Conservation (phyloP, 2,113 vertebrate genomes). For the Nicator chloris region DNA sequence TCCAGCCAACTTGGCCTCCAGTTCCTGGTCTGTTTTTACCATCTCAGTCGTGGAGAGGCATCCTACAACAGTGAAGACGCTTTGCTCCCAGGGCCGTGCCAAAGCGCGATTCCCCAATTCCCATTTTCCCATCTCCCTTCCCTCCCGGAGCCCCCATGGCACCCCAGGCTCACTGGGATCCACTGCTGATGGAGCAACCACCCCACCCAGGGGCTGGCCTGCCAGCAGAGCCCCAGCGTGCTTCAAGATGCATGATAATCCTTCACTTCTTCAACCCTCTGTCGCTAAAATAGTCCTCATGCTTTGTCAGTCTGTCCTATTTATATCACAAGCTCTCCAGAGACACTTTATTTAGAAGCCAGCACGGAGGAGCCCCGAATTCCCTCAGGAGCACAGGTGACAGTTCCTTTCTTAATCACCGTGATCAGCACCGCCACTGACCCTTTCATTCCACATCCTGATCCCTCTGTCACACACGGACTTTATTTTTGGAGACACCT, state of each 20-base stretch:
- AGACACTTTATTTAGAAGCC: background rate
- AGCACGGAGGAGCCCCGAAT: background rate
- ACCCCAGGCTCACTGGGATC: rapidly evolving
- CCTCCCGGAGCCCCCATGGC: too few species aligned
- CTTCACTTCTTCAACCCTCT: background rate
- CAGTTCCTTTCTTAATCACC: background rate
- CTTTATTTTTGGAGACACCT: background rate
- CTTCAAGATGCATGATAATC: background rate
- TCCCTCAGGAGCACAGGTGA: background rate
- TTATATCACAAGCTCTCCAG: background rate
- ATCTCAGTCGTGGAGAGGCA: background rate
- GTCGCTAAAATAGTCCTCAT: background rate
- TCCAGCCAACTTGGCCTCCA: background rate
- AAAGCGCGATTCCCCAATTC: background rate
- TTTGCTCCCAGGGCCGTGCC: background rate
- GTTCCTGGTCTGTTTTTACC: background rate
- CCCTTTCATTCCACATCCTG: background rate
- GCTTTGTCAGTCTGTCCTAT: background rate
- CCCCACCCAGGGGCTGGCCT: rapidly evolving
- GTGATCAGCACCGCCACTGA: background rate
- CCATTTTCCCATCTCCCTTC: background rate
- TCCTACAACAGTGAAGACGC: background rate
- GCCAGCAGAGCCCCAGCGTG: rapidly evolving
- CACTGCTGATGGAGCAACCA: background rate
- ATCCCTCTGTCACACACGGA: background rate